These are phyloP conservation scores for Semaprochilodus insignis DNA, from an alignment of 2,797 vertebrate genomes.

Conservation along the genomic window DNA sequence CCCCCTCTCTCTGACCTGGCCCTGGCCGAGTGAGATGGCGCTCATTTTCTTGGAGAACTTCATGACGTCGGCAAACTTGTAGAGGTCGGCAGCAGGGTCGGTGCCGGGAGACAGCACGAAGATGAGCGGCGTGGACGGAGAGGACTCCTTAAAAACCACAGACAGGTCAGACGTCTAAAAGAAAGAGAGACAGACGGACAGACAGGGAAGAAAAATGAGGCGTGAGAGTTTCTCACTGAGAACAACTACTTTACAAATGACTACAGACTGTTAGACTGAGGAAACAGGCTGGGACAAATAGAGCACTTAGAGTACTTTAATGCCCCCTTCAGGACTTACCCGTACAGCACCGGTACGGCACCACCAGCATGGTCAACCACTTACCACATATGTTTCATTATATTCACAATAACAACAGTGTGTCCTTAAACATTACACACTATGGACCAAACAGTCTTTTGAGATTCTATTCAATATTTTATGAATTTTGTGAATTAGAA, in stretches of 20 bases:
- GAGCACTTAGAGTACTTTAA: background rate
- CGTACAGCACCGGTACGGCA: too few species aligned
- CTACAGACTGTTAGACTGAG: too few species aligned
- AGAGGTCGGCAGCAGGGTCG: slow-evolving; percentile 89
- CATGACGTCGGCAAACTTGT: slow-evolving; percentile 92
- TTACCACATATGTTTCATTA: too few species aligned
- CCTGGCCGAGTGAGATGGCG: slow-evolving; percentile 91
- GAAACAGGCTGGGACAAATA: background rate
- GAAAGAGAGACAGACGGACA: background rate
- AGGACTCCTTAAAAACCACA: slow-evolving; percentile 85
- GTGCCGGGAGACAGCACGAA: slow-evolving; percentile 91
- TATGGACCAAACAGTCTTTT: too few species aligned
- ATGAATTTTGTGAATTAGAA: too few species aligned
- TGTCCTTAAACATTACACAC: too few species aligned
- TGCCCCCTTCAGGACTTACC: too few species aligned
- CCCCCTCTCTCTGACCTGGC: slow-evolving; percentile 82
- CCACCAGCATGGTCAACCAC: too few species aligned
- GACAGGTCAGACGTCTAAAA: slow-evolving; percentile 87
- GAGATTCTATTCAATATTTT: too few species aligned
- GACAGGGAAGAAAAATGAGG: background rate
- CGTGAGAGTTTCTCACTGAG: background rate
- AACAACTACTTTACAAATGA: background rate
- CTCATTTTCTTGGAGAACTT: slow-evolving; percentile 90
- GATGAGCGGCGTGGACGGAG: slow-evolving; percentile 82
- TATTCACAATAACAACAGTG: too few species aligned